phyloP scores from a whole-genome alignment of 2,113 vertebrate species.

The Sclerurus mexicanus region DNA sequence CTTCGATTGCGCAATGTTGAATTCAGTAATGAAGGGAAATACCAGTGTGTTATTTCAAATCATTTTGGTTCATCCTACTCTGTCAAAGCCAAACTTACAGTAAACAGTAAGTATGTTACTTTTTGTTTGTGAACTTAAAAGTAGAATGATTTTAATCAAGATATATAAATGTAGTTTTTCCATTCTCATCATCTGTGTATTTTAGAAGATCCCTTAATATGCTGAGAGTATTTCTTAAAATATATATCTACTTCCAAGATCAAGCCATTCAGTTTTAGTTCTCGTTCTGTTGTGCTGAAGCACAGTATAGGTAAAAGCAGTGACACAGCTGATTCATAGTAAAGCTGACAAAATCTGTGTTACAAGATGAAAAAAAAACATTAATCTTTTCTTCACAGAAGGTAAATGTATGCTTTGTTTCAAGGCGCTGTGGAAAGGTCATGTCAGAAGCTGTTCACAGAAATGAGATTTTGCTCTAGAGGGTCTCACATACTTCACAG shows the following conservation, averaged over 20 bases:
- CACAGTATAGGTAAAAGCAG: background rate
- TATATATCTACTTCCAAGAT: background rate
- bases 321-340: background rate
- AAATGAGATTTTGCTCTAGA: background rate
- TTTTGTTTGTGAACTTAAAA: background rate
- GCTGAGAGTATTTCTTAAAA: background rate
- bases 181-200: background rate
- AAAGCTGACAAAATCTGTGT: background rate
- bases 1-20: slow-evolving; percentile 86
- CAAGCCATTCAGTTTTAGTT: background rate
- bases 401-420: background rate
- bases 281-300: background rate
- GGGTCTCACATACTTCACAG: background rate
- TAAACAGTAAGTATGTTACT: slow-evolving; percentile 87
- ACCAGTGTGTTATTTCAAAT: slow-evolving; percentile 98
- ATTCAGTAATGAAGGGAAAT: slow-evolving; percentile 91
- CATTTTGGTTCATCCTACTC: slow-evolving; percentile 97
- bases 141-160: background rate
- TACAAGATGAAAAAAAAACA: background rate
- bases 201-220: background rate
- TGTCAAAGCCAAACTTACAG: slow-evolving; percentile 92
- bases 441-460: background rate
- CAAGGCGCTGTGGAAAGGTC: background rate
- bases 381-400: background rate
- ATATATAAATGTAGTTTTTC: background rate